Evolutionary conservation across 2,888 invertebrate species (phyloP).

Genomic region (Thelaira solivaga): DNA sequence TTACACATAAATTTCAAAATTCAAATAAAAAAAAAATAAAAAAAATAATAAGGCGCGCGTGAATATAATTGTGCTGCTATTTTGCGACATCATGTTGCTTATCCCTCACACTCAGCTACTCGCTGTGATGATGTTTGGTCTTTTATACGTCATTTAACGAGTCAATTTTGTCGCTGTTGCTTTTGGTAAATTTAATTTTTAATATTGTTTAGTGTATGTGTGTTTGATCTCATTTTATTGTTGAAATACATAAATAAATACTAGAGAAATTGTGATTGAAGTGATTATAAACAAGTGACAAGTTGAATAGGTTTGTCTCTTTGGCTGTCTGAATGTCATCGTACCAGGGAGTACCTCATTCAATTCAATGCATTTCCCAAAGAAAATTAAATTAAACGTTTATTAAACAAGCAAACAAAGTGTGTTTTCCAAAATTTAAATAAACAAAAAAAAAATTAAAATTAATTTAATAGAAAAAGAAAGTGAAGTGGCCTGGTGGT

Average conservation of each 20-base stretch:
- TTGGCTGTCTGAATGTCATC: constrained; percentile 4
- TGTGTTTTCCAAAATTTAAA: too few species aligned
- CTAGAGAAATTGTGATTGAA: constrained; percentile 18
- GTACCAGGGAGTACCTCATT: constrained; percentile 41
- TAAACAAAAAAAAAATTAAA: too few species aligned
- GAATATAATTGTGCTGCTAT: constrained; percentile 47
- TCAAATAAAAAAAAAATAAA: not conserved
- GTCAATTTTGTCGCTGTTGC: constrained; percentile 36
- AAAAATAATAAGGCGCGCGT: constrained; percentile 37
- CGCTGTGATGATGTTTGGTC: not conserved
- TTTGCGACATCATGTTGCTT: constrained; percentile 44
- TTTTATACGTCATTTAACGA: constrained; percentile 45
- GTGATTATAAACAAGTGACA: constrained; percentile 57
- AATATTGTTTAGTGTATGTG: constrained; percentile 4
- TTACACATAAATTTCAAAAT: not conserved
- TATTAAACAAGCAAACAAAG: too few species aligned
- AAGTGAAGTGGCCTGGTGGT: too few species aligned
- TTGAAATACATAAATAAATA: not conserved
- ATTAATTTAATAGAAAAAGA: too few species aligned
- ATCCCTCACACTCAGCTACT: constrained; percentile 10
- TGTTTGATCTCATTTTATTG: constrained; percentile 20
- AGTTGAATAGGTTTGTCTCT: constrained; percentile 5
- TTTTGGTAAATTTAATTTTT: constrained; percentile 40
- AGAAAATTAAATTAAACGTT: constrained; percentile 32
- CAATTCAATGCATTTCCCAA: constrained; percentile 24